Percentiles rank a stretch among this genome's conserved stretches.
Evolutionary conservation across 2,113 vertebrate species (phyloP).

Genomic region (Chaetura pelagica): DNA sequence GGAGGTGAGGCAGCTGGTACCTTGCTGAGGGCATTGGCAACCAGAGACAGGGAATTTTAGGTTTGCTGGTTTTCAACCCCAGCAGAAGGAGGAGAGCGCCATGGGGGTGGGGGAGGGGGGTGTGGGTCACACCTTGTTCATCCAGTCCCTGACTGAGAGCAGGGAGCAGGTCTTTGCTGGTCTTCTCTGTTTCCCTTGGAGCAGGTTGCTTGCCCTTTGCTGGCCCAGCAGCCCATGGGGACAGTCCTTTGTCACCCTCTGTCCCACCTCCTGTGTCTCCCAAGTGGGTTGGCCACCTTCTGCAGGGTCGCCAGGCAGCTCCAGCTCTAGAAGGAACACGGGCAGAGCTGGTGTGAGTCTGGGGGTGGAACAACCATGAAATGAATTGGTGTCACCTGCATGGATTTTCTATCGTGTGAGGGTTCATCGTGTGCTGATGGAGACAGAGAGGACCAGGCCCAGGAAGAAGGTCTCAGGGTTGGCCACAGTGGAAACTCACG

Average conservation of each 20-base stretch:
- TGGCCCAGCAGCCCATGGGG: neutral
- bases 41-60: neutral
- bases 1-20: rapidly evolving
- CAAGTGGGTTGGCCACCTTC: neutral
- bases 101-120: neutral
- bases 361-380: neutral
- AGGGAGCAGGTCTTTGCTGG: neutral
- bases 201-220: no score
- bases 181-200: neutral
- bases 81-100: neutral
- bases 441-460: neutral
- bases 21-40: rapidly evolving
- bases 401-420: rapidly evolving
- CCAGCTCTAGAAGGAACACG: neutral
- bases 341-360: neutral
- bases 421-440: neutral
- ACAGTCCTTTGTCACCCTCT: neutral
- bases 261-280: neutral
- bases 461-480: neutral
- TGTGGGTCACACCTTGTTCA: neutral
- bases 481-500: rapidly evolving
- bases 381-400: neutral
- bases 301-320: neutral
- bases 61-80: neutral
- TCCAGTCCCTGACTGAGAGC: neutral